Evolutionary conservation across 37 sponge, comb jelly and placozoan genomes (phyloP), one percentile per base, ranked within the genome.

Genomic region (Eunapius fragilis): DNA sequence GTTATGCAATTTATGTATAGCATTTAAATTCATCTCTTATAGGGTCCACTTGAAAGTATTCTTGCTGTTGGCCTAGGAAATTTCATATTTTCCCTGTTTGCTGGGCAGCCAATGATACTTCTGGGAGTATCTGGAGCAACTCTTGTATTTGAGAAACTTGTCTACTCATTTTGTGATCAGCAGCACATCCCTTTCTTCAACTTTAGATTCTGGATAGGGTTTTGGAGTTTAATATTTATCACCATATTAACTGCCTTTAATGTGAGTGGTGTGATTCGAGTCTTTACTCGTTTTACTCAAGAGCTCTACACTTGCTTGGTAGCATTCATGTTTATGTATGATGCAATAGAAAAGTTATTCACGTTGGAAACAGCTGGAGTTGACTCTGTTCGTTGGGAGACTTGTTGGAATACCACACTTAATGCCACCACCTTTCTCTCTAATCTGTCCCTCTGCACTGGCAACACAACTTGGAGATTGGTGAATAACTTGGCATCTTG

Each of bases 121-220:
- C 88, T 97, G 32, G 96, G 94, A 25, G 90, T 83, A 2, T 91
- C 96, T 14, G 90, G 94, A 7, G 94, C 98, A 5, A 84, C 98
- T 68, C 80, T 95, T 25, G 84, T 97, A 50, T 97, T 97, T 76
- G 98, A 97, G 49, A 85, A 89, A 37, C 85, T 95, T 41, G 33
- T 97, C 49, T 93, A 49, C 83, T 7, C 19, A 26, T 97, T 93
- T 78, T 89, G 85, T 36, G 35, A n/a, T 7, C 25, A 25, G 4
- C 38, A 73, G 25, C 58, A 58, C 58, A 76, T 87, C 17, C 93
- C 93, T 2, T 97, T 82, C 70, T 80, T 97, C 33, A 68, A 87
- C 24, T 93, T 97, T 79, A 94, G 98, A 3, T 86, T 93, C 84
- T 97, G 98, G 98, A 91, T 97, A 75, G 98, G 98, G 58, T 47